These are phyloP conservation scores for Poliocrania exsul DNA, from an alignment of 2,797 vertebrate species.

Conservation along the genomic window DNA sequence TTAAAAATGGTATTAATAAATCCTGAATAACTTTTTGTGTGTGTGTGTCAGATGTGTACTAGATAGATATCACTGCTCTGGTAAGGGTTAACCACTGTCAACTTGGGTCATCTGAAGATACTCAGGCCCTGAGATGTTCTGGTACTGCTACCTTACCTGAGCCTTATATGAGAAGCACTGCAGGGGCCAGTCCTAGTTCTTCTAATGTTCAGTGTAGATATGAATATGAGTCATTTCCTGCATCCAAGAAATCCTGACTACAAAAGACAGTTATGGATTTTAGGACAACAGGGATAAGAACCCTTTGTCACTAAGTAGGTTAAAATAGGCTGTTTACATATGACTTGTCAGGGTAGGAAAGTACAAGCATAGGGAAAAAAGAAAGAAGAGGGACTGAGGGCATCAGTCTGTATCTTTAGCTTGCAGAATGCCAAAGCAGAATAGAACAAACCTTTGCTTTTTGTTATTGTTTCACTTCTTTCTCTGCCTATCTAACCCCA, in stretches of 20 bases:
- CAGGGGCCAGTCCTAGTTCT: background rate
- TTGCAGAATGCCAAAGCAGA: background rate
- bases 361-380: background rate
- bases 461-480: background rate
- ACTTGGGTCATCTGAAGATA: background rate
- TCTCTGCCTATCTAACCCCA: background rate
- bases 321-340: background rate
- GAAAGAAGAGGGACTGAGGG: background rate
- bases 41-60: background rate
- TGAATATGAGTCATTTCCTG: background rate
- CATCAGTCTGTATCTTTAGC: background rate
- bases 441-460: background rate
- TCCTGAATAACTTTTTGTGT: background rate
- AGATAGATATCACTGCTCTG: background rate
- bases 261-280: background rate
- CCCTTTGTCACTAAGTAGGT: background rate
- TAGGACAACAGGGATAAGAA: background rate
- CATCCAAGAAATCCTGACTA: background rate
- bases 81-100: background rate
- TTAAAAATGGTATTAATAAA: background rate
- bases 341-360: background rate
- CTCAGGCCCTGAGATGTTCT: background rate
- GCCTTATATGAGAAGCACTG: background rate
- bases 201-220: background rate
- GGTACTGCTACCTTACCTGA: background rate